These are phyloP conservation scores for Gyrodactylus salaris DNA, from an alignment of 1,140 invertebrate genomes.

Conservation along the genomic window DNA sequence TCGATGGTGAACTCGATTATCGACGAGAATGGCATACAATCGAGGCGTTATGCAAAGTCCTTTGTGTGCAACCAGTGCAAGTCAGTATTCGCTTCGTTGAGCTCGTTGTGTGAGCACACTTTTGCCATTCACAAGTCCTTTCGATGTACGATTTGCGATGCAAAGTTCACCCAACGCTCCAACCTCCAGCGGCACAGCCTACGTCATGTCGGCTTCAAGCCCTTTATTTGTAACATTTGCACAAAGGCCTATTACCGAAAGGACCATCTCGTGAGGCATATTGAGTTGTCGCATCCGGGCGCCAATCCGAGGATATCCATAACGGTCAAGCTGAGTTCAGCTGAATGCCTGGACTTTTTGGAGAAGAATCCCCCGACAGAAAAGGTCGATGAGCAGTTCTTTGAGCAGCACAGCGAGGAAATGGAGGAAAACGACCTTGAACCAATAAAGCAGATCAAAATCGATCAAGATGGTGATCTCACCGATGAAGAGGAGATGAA, in stretches of 20 bases:
- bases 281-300: conserved; percentile 5
- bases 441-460: background rate
- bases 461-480: background rate
- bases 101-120: conserved; percentile 2
- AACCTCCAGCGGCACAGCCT: conserved; percentile 71
- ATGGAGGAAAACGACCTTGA: background rate
- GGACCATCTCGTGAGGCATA: conserved; percentile 32
- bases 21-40: background rate
- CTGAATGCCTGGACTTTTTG: conserved; percentile 6
- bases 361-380: background rate
- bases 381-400: too few relatives aligned
- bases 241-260: conserved; percentile 63
- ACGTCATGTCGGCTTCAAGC: conserved; percentile 58
- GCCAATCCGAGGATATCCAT: conserved; percentile 2
- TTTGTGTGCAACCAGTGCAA: conserved; percentile 6
- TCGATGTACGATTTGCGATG: conserved; percentile 64
- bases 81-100: background rate
- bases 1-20: too few relatives aligned
- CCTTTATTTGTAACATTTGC: conserved; percentile 57
- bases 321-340: background rate
- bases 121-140: conserved; percentile 33
- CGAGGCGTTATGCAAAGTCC: background rate
- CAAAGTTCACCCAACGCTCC: conserved; percentile 74
- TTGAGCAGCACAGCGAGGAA: background rate
- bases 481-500: background rate